Evolutionary conservation across 1,140 invertebrate genomes (phyloP), one percentile per base, ranked within the genome.

Genomic region (Battus philenor): DNA sequence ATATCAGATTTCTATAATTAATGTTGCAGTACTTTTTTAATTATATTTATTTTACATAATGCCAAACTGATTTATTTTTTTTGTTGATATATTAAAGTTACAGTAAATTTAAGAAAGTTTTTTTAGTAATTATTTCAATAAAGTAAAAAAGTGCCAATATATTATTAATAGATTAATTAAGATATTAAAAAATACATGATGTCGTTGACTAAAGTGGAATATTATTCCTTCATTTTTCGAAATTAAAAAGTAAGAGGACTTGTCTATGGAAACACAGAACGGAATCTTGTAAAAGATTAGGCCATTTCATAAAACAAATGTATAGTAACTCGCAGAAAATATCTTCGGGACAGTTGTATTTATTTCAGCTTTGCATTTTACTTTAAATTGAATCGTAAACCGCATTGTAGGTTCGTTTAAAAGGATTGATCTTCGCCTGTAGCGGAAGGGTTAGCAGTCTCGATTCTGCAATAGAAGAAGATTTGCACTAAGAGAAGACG

Each of bases 261-360:
- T 86, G 84, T 86, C 80, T 86, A 85, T 86, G 84, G 79, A 75
- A 82, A 71, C 74, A 83, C 80, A 85, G 84, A 86, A 84, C 80
- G 76, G 81, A 86, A 86, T 86, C 84, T 86, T 86, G 80, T 82
- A 86, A 85, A 77, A 86, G 82, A 86, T 80, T 86, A 85, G 82
- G 84, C 82, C 84, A 86, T 86, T 84, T 85, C 82, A 86, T 86
- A 84, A 85, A 85, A 86, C 84, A 86, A 86, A 86, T 86, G 82
- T 86, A 84, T 86, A 85, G 82, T 86, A 82, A 83, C 81, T 86
- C 78, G 80, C 82, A 86, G 81, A 83, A 86, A 86, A 85, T 80
- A 86, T 83, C 73, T 78, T 85, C 79, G 68, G 79, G 79, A 79
- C 81, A 82, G 79, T 86, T 84, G 70, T 83, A 85, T 83, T 83